phyloP scores from a whole-genome alignment of 1,140 invertebrate species.

The Trichonephila clavata region DNA sequence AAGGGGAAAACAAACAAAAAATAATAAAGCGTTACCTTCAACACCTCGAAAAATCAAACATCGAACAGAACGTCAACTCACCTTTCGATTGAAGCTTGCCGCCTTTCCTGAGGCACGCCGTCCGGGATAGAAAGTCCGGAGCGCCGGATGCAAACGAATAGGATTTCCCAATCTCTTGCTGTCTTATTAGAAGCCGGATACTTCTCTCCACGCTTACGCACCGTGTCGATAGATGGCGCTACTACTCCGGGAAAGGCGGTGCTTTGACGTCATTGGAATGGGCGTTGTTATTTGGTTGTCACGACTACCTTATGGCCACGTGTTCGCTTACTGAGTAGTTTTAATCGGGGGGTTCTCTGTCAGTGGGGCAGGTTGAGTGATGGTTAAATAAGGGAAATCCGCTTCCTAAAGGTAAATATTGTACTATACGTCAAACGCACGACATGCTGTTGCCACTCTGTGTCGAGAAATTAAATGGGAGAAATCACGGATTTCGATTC shows the following conservation, averaged over 20 bases:
- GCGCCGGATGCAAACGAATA: conserved; percentile 66
- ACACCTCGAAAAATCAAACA: not conserved
- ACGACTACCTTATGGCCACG: conserved; percentile 60
- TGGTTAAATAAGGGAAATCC: conserved; percentile 76
- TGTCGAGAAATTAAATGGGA: conserved; percentile 43
- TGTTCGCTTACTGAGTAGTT: conserved; percentile 41
- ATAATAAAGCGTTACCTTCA: not conserved
- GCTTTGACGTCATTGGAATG: conserved; percentile 38
- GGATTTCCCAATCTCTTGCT: conserved; percentile 36
- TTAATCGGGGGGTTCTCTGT: conserved; percentile 55
- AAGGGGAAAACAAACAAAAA: too few species aligned
- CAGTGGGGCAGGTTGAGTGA: conserved; percentile 54
- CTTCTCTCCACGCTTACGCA: conserved; percentile 48
- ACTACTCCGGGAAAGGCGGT: conserved; percentile 42
- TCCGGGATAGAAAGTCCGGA: conserved; percentile 62
- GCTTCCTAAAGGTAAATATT: conserved; percentile 73
- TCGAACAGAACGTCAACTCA: not conserved
- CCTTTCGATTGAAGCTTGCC: conserved; percentile 63
- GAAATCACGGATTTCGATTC: conserved; percentile 1
- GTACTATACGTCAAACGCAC: conserved; percentile 64
- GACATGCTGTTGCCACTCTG: conserved; percentile 36
- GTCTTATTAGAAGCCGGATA: conserved; percentile 42
- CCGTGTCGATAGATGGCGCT: conserved; percentile 54
- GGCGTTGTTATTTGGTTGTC: conserved; percentile 52
- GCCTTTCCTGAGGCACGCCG: conserved; percentile 42